Conservation (phyloP, 1,140 invertebrate species). For the Rhopalosiphum padi region DNA sequence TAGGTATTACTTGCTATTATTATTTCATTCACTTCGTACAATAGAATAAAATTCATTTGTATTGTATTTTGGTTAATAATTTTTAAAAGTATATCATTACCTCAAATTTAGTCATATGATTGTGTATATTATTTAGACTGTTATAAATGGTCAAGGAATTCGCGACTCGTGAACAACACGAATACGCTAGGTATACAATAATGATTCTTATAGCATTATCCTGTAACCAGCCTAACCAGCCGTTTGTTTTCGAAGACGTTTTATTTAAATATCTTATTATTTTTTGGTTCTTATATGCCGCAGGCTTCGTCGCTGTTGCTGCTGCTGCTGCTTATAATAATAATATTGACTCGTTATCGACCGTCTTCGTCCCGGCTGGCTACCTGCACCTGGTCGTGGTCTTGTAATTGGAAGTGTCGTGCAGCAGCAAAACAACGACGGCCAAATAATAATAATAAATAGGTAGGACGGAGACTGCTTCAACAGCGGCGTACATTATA, state of each 20-base stretch:
- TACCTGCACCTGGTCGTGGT: slow-evolving; percentile 5
- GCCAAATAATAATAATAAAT: background rate
- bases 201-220: background rate
- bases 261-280: slow-evolving; percentile 12
- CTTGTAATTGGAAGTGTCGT: slow-evolving; percentile 15
- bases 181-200: background rate
- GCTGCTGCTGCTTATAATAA: background rate
- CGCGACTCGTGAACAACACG: background rate
- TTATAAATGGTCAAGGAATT: background rate
- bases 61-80: background rate
- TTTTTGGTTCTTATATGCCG: background rate
- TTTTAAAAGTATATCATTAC: background rate
- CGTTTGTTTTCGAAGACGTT: background rate
- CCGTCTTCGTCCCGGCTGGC: background rate
- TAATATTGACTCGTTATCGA: background rate
- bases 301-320: background rate
- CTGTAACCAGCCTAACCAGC: background rate
- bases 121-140: too few species aligned
- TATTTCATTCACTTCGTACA: background rate
- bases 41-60: background rate
- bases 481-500: background rate
- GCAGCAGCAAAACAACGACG: background rate
- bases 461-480: background rate
- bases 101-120: background rate
- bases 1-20: background rate